A percentile compares a stretch with the other conserved stretches of the same genome.
These are phyloP conservation scores for Carassius carassius DNA, from an alignment of 2,113 vertebrate species.

Conservation along the genomic window DNA sequence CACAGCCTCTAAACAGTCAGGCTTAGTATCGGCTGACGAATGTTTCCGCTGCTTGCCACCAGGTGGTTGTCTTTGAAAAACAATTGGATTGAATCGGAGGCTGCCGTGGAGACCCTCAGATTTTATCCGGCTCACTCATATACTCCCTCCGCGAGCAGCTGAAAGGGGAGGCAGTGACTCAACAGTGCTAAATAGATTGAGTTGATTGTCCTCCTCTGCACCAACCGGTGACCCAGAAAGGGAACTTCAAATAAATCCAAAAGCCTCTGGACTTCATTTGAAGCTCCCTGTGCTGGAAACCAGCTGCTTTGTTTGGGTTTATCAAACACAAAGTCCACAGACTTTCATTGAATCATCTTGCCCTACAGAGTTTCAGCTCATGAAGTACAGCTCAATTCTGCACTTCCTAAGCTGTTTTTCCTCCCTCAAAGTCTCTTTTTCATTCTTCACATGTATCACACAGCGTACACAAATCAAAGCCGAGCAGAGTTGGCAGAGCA, in stretches of 20 bases:
- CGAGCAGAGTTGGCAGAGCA: neutral
- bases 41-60: constrained; percentile 67
- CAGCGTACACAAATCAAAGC: constrained; percentile 30
- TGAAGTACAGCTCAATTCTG: neutral
- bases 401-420: neutral
- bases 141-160: neutral
- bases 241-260: constrained; percentile 30
- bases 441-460: constrained; percentile 27
- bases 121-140: neutral
- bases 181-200: constrained; percentile 9
- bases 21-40: constrained; percentile 6
- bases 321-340: neutral
- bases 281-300: neutral
- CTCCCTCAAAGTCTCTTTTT: neutral
- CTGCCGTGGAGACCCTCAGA: neutral
- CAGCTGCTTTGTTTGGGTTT: neutral
- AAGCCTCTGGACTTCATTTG: constrained; percentile 37
- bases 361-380: neutral
- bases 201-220: constrained; percentile 33
- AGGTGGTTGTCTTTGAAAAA: constrained; percentile 76
- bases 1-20: neutral
- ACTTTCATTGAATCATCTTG: constrained; percentile 7
- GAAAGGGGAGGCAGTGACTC: neutral
- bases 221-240: constrained; percentile 9
- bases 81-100: constrained; percentile 46